phyloP scores from a whole-genome alignment of 92 coral and sea anemone species.

The Palythoa heliodiscus region DNA sequence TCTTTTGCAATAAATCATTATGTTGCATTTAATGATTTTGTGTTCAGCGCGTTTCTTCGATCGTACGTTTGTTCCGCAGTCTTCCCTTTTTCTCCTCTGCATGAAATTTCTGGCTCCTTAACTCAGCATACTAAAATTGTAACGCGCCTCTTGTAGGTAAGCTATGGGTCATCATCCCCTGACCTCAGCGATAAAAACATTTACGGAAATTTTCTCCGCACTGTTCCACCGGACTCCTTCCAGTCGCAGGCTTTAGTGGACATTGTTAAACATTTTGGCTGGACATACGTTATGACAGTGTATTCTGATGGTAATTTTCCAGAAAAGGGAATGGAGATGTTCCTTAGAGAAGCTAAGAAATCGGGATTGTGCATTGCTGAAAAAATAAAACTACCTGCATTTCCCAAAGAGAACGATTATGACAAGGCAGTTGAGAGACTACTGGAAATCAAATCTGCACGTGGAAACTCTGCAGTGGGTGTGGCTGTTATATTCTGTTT shows the following conservation, averaged over 20 bases:
- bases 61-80: neutral
- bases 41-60: neutral
- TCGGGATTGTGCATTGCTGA: slow-evolving; percentile 46
- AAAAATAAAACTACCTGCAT: slow-evolving; percentile 19
- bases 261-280: slow-evolving; percentile 41
- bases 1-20: too few relatives aligned
- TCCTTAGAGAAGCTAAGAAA: slow-evolving; percentile 25
- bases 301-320: slow-evolving; percentile 45
- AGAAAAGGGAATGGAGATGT: slow-evolving; percentile 42
- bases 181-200: slow-evolving; percentile 86
- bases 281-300: slow-evolving; percentile 49
- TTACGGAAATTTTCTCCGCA: slow-evolving; percentile 89
- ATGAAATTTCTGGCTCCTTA: neutral
- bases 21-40: too few relatives aligned
- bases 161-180: slow-evolving; percentile 86
- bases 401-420: slow-evolving; percentile 43
- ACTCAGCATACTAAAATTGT: neutral
- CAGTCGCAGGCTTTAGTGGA: slow-evolving; percentile 91
- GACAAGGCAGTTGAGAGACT: neutral
- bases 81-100: neutral
- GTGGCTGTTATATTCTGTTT: slow-evolving; percentile 45
- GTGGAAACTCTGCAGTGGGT: slow-evolving; percentile 26
- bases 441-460: slow-evolving; percentile 7
- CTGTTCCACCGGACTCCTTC: slow-evolving; percentile 94
- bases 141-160: slow-evolving; percentile 32